These are phyloP conservation scores for Jaculus jaculus DNA, from an alignment of 2,113 vertebrate species.

Conservation along the genomic window DNA sequence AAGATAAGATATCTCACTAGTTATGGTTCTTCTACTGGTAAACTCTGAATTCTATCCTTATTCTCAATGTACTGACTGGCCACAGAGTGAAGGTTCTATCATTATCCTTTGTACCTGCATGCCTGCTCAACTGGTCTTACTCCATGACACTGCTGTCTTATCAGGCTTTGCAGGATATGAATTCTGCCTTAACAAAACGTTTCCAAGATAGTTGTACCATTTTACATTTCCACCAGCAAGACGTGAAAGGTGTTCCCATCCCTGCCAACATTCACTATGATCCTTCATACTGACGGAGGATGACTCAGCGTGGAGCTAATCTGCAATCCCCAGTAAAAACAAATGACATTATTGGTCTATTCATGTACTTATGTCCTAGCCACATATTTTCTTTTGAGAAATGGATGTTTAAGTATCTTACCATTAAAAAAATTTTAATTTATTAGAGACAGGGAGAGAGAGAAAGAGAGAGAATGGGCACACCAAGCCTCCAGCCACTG, in stretches of 20 bases:
- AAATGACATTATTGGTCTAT: too few relatives aligned
- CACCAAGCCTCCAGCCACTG: too few relatives aligned
- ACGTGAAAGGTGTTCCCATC: not conserved
- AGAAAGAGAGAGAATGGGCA: too few relatives aligned
- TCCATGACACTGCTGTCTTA: not conserved
- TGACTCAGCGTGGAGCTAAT: not conserved
- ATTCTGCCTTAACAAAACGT: not conserved
- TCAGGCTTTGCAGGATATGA: not conserved
- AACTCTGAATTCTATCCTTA: too few relatives aligned
- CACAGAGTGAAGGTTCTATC: rapidly evolving
- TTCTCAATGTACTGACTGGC: too few relatives aligned
- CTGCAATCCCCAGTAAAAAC: not conserved
- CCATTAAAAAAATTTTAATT: too few relatives aligned
- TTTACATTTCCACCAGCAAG: not conserved
- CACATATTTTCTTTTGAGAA: not conserved
- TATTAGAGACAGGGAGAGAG: too few relatives aligned
- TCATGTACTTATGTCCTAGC: not conserved
- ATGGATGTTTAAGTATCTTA: too few relatives aligned
- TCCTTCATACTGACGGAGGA: not conserved
- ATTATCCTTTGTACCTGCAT: not conserved
- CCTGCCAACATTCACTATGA: not conserved
- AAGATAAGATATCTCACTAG: too few relatives aligned
- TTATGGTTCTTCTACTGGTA: not conserved
- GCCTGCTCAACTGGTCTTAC: too few relatives aligned
- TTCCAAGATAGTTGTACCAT: too few relatives aligned